phyloP scores from a whole-genome alignment of 2,113 vertebrate genomes.

The Phyllostomus discolor region DNA sequence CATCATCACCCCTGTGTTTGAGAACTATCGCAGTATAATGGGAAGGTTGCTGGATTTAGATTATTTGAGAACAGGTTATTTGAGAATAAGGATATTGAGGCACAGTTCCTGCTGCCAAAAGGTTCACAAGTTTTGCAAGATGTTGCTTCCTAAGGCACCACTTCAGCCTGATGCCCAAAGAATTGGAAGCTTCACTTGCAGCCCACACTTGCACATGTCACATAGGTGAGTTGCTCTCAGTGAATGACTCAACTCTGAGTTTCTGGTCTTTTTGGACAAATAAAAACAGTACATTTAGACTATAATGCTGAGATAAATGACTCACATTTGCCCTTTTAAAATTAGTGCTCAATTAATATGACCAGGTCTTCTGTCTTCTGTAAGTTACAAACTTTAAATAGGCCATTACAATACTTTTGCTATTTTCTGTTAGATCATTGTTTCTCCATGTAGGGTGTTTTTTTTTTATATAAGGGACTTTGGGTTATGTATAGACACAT shows the following conservation, averaged over 20 bases:
- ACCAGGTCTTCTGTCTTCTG: background rate
- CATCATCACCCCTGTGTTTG: background rate
- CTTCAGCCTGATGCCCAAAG: background rate
- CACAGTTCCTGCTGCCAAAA: background rate
- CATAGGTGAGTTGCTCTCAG: background rate
- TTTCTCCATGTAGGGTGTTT: background rate
- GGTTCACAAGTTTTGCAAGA: background rate
- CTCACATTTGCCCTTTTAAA: background rate
- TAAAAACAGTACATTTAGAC: background rate
- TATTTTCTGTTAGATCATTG: background rate
- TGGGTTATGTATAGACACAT: background rate
- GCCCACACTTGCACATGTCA: background rate
- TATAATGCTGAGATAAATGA: background rate
- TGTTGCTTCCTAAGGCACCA: fast-evolving
- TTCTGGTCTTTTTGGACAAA: background rate
- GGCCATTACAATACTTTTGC: background rate
- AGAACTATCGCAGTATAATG: background rate
- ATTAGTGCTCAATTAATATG: background rate
- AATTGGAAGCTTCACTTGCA: background rate
- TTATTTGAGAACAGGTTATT: background rate
- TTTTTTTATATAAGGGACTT: background rate
- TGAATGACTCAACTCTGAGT: background rate
- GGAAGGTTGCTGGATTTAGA: background rate
- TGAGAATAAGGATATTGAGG: background rate
- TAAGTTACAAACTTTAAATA: background rate